These are phyloP conservation scores for Hystrix brachyura DNA, from an alignment of 2,113 vertebrate genomes.

Conservation along the genomic window DNA sequence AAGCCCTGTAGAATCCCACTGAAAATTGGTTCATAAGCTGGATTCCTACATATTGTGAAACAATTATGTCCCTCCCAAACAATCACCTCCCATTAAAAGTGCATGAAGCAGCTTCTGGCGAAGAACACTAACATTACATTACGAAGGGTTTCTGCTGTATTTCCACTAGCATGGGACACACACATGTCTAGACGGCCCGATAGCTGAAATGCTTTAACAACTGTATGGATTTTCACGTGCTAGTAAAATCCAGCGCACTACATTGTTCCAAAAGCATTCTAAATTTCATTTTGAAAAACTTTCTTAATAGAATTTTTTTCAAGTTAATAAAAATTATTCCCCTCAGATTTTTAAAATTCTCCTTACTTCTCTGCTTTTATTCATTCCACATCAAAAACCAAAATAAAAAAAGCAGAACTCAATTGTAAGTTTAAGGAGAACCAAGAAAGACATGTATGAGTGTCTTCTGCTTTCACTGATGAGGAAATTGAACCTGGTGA, in stretches of 20 bases:
- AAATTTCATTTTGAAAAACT: not conserved
- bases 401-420: not conserved
- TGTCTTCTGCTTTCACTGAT: not conserved
- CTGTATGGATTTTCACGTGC: not conserved
- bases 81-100: not conserved
- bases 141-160: not conserved
- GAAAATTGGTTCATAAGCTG: not conserved
- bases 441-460: not conserved
- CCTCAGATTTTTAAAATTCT: not conserved
- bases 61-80: not conserved
- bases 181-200: not conserved
- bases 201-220: not conserved
- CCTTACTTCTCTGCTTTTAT: not conserved
- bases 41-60: not conserved
- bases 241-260: not conserved
- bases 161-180: not conserved
- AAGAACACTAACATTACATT: not conserved
- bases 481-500: not conserved
- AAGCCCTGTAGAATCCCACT: not conserved
- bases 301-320: slow-evolving; percentile 38
- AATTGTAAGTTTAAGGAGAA: not conserved
- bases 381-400: not conserved
- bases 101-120: not conserved
- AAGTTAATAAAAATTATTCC: not conserved
- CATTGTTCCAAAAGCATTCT: not conserved